Evolutionary conservation across 2,113 vertebrate species (phyloP).

Genomic region (Rhabdornis inornatus): DNA sequence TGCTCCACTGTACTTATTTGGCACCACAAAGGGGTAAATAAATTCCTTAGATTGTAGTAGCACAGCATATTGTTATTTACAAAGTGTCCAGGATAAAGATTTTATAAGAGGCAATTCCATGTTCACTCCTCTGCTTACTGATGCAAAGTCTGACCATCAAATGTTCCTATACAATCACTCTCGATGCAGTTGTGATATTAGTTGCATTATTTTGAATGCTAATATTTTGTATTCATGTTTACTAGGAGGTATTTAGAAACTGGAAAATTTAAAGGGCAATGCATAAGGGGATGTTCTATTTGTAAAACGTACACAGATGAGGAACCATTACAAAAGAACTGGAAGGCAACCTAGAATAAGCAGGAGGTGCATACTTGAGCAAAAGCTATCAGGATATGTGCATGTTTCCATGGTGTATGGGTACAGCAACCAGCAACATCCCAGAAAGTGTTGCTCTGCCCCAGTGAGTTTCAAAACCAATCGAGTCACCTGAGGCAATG

Average conservation of each 20-base stretch:
- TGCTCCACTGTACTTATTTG: background rate
- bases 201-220: background rate
- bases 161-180: background rate
- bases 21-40: background rate
- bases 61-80: background rate
- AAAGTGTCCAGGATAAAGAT: background rate
- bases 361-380: background rate
- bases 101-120: background rate
- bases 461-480: background rate
- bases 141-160: background rate
- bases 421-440: background rate
- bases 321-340: background rate
- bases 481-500: background rate
- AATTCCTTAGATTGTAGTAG: background rate
- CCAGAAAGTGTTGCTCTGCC: background rate
- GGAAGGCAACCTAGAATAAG: background rate
- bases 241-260: background rate
- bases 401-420: rapidly evolving
- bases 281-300: background rate
- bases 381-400: background rate
- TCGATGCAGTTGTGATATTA: background rate
- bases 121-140: background rate
- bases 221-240: background rate
- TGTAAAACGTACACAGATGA: background rate
- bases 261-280: background rate